These are phyloP conservation scores for Clarias magur DNA, from an alignment of 2,113 vertebrate species.

Conservation along the genomic window DNA sequence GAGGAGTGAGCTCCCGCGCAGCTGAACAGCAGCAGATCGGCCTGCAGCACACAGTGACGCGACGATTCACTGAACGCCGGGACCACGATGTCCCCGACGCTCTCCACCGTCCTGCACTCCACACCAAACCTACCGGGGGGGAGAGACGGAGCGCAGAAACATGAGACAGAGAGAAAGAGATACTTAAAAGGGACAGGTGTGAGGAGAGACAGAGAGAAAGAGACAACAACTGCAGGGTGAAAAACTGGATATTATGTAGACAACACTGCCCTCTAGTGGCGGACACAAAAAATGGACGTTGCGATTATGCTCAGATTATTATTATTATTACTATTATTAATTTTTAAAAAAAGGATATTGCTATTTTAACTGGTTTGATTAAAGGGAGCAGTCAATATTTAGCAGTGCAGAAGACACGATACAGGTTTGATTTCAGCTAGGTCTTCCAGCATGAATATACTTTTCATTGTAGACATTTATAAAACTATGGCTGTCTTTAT, in stretches of 20 bases:
- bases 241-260: not conserved
- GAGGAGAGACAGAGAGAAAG: conserved; percentile 6
- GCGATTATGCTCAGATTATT: too few species aligned
- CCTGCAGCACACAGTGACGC: conserved; percentile 92
- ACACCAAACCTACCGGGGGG: conserved; percentile 79
- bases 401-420: not conserved
- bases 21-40: conserved; percentile 95
- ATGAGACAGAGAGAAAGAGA: not conserved
- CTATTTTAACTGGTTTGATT: not conserved
- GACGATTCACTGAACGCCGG: conserved; percentile 83
- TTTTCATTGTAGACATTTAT: not conserved
- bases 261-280: conserved; percentile 24
- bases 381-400: not conserved
- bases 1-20: conserved; percentile 87
- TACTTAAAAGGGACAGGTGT: conserved; percentile 5
- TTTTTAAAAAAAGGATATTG: not conserved
- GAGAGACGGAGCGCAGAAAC: conserved; percentile 6
- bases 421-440: not conserved
- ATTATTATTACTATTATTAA: too few species aligned
- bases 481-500: too few species aligned
- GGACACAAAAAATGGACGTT: not conserved
- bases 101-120: conserved; percentile 86
- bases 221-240: conserved; percentile 4
- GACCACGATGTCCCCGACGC: conserved; percentile 84
- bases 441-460: not conserved